Conservation (phyloP, 2,888 invertebrate species). For the Drosophila vallismaia region DNA sequence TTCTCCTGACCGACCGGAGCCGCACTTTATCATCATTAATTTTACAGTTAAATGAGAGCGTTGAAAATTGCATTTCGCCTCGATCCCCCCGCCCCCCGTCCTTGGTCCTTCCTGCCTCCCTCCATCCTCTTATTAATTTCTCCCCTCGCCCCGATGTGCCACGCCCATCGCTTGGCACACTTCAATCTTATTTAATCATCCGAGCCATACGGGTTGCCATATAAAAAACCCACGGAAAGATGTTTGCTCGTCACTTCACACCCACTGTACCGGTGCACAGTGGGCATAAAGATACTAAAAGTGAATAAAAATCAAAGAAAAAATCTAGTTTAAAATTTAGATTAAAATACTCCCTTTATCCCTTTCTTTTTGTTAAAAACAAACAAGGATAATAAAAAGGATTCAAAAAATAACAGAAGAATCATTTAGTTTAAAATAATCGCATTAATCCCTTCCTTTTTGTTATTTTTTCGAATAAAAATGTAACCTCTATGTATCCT, state of each 20-base stretch:
- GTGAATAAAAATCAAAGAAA: not conserved
- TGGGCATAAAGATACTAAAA: not conserved
- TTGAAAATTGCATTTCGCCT: constrained; percentile 57
- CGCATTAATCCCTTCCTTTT: too few relatives aligned
- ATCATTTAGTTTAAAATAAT: too few relatives aligned
- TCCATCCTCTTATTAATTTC: not conserved
- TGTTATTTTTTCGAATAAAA: not conserved
- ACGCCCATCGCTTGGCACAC: not conserved
- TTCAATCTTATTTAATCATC: constrained; percentile 55
- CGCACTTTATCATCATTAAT: constrained; percentile 50
- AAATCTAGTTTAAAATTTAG: too few relatives aligned
- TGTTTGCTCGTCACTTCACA: constrained; percentile 13
- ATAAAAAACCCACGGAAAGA: constrained; percentile 27
- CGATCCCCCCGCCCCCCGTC: not conserved
- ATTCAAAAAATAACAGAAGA: too few relatives aligned
- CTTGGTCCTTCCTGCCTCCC: too few relatives aligned
- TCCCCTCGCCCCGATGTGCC: not conserved
- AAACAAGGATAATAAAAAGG: too few relatives aligned
- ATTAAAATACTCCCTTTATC: too few relatives aligned
- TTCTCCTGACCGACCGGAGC: constrained; percentile 4
- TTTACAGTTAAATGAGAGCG: constrained; percentile 52
- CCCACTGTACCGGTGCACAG: constrained; percentile 5
- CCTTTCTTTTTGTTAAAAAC: too few relatives aligned
- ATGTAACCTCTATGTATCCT: not conserved
- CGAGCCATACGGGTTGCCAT: constrained; percentile 48